phyloP scores from a whole-genome alignment of 2,888 invertebrate genomes.

The Pollenia amentaria region DNA sequence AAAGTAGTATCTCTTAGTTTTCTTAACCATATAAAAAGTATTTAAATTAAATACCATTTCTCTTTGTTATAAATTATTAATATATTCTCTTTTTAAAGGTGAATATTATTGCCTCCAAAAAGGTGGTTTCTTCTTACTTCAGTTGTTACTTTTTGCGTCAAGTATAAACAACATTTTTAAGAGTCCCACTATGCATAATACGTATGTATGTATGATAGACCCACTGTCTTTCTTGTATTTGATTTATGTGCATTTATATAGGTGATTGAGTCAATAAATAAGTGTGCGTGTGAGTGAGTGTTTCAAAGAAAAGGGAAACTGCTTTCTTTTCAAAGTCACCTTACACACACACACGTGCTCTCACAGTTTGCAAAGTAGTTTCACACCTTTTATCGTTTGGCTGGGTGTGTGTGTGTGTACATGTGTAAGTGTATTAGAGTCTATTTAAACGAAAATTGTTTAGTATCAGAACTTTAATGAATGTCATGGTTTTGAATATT shows the following conservation, averaged over 20 bases:
- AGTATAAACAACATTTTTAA: conserved; percentile 7
- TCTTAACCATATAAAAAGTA: neutral
- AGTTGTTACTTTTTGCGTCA: neutral
- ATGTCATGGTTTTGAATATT: conserved; percentile 69
- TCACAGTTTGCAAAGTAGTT: conserved; percentile 20
- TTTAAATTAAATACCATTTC: conserved; percentile 56
- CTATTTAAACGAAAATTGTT: neutral
- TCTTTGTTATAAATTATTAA: conserved; percentile 55
- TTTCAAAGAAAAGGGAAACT: conserved; percentile 66
- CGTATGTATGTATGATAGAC: neutral
- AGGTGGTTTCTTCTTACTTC: conserved; percentile 33
- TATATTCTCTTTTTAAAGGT: conserved; percentile 27
- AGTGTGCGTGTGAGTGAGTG: neutral
- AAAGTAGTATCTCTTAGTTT: neutral
- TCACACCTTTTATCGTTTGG: neutral
- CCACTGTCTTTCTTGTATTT: conserved; percentile 20
- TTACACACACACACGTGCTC: neutral
- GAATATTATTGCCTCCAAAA: conserved; percentile 6
- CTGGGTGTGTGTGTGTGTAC: neutral
- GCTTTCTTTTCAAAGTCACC: conserved; percentile 58
- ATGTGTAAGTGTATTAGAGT: neutral
- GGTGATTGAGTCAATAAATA: conserved; percentile 8
- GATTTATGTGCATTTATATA: conserved; percentile 51
- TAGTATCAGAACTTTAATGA: conserved; percentile 69
- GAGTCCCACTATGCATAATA: neutral